These are phyloP conservation scores for Cercopithecus diana DNA, from an alignment of 2,797 vertebrate species.

Conservation along the genomic window DNA sequence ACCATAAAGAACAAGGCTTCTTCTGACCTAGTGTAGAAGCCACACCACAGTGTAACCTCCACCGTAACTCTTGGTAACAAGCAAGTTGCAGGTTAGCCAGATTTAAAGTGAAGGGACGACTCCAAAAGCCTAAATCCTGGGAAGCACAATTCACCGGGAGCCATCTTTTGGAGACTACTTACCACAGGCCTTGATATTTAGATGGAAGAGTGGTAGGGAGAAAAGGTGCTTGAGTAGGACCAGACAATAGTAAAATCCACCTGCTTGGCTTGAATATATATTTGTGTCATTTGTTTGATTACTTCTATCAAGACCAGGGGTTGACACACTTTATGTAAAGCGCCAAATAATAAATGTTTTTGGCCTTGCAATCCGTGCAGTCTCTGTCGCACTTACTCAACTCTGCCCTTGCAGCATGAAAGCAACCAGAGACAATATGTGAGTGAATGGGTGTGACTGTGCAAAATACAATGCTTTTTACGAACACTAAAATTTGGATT, in stretches of 20 bases:
- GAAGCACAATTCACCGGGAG: background rate
- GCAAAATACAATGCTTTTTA: background rate
- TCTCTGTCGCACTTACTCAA: background rate
- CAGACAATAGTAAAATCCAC: background rate
- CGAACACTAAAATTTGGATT: background rate
- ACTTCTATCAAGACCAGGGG: background rate
- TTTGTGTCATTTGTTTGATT: background rate
- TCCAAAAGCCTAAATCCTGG: background rate
- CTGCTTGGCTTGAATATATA: background rate
- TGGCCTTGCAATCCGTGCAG: accelerated
- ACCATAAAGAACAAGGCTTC: background rate
- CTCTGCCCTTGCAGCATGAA: background rate
- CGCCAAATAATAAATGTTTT: background rate
- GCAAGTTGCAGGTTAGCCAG: background rate
- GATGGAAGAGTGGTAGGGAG: background rate
- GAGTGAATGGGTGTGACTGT: background rate
- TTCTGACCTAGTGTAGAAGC: background rate
- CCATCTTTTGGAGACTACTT: background rate
- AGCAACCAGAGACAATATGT: background rate
- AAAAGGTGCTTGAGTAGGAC: background rate
- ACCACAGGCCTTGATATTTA: background rate
- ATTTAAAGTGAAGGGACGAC: background rate
- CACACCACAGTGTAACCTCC: background rate
- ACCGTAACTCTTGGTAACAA: background rate
- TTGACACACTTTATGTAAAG: background rate